phyloP scores from a whole-genome alignment of 1,140 invertebrate species.

The Scaptodrosophila lebanonensis region DNA sequence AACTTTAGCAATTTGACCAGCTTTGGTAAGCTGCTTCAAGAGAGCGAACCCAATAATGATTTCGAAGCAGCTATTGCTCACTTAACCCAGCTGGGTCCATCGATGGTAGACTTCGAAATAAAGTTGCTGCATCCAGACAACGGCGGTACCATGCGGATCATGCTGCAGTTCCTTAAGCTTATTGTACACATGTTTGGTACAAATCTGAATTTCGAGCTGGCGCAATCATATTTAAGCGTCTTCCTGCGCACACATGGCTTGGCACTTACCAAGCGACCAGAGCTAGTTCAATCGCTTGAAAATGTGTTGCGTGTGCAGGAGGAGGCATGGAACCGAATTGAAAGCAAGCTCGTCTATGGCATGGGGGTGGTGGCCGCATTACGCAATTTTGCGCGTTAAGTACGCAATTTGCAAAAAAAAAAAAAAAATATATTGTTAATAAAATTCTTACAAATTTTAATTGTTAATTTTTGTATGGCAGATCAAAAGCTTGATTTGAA shows the following conservation, averaged over 20 bases:
- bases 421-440: too few species aligned
- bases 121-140: conserved; percentile 85
- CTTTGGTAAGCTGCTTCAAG: conserved; percentile 82
- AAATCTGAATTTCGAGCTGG: conserved; percentile 93
- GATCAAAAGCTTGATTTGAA: too few species aligned
- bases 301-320: conserved; percentile 80
- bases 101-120: conserved; percentile 93
- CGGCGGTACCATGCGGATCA: conserved; percentile 82
- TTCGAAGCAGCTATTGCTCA: conserved; percentile 82
- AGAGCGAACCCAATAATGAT: conserved; percentile 69
- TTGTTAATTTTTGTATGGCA: too few species aligned
- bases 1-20: conserved; percentile 82
- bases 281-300: conserved; percentile 80
- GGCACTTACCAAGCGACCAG: conserved; percentile 79
- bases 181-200: conserved; percentile 84
- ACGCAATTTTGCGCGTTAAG: conserved; percentile 79
- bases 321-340: conserved; percentile 83
- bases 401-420: too few species aligned
- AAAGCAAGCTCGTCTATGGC: conserved; percentile 86
- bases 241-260: conserved; percentile 92
- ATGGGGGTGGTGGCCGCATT: conserved; percentile 86
- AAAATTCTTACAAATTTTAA: too few species aligned
- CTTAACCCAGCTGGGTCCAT: conserved; percentile 90
- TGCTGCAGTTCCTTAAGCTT: conserved; percentile 89
- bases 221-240: conserved; percentile 92